Evolutionary conservation across 2,797 vertebrate genomes (phyloP).

Genomic region (Percopsis omiscomaycus): DNA sequence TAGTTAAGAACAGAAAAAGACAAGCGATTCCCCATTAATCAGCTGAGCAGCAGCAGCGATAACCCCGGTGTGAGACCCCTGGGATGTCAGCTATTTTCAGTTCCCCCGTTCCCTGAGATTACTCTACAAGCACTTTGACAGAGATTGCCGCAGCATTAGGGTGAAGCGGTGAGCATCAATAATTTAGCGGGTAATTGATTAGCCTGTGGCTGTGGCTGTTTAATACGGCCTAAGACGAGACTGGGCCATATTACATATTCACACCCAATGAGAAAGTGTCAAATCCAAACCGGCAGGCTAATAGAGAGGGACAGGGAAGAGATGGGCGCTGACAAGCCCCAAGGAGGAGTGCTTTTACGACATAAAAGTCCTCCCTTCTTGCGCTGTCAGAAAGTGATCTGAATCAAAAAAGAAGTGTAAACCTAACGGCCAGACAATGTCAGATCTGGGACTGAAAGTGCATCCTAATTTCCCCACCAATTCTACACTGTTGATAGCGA

Average conservation of each 20-base stretch:
- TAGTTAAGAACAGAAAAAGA: background rate
- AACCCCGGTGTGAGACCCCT: background rate
- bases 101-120: background rate
- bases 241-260: conserved; percentile 18
- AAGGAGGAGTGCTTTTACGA: background rate
- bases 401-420: conserved; percentile 6
- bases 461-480: background rate
- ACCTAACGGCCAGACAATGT: conserved; percentile 15
- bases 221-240: conserved; percentile 15
- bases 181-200: conserved; percentile 54
- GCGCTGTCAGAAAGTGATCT: conserved; percentile 8
- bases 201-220: conserved; percentile 28
- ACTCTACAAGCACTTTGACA: background rate
- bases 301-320: conserved; percentile 12
- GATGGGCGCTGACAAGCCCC: conserved; percentile 5
- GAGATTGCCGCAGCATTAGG: conserved; percentile 31
- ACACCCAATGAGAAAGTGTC: conserved; percentile 28
- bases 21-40: background rate
- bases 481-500: background rate
- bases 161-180: conserved; percentile 35
- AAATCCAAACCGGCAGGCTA: conserved; percentile 12
- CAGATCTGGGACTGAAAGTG: background rate
- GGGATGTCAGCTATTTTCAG: conserved; percentile 1
- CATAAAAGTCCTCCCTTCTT: background rate
- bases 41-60: background rate